phyloP scores from a whole-genome alignment of 2,888 invertebrate species.

The Spisula subtruncata region DNA sequence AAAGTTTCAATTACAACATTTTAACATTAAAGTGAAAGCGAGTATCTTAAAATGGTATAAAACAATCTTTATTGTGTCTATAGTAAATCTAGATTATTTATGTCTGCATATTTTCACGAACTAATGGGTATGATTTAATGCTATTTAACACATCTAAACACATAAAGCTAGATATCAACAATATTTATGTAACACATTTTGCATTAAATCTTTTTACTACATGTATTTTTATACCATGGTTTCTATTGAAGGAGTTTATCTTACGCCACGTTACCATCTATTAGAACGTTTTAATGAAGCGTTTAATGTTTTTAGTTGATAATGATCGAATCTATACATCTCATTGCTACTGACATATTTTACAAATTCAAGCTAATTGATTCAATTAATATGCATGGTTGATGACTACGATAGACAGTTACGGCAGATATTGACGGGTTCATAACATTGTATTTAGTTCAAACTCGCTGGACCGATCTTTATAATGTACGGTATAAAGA shows the following conservation, averaged over 20 bases:
- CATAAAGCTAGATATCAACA: not conserved
- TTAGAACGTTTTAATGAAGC: slow-evolving; percentile 41
- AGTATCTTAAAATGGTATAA: not conserved
- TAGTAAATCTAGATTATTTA: not conserved
- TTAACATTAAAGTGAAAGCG: not conserved
- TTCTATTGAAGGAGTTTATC: not conserved
- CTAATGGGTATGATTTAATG: slow-evolving; percentile 16
- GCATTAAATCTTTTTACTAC: slow-evolving; percentile 13
- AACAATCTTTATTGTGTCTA: not conserved
- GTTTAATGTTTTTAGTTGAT: slow-evolving; percentile 43
- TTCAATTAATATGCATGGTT: slow-evolving; percentile 38
- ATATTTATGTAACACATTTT: slow-evolving; percentile 24
- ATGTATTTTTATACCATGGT: not conserved
- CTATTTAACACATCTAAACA: slow-evolving; percentile 1
- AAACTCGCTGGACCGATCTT: not conserved
- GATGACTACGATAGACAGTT: slow-evolving; percentile 9
- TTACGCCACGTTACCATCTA: not conserved
- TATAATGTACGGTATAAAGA: not conserved
- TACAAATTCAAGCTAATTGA: slow-evolving; percentile 34
- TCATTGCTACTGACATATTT: not conserved
- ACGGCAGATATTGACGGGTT: slow-evolving; percentile 6
- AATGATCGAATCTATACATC: not conserved
- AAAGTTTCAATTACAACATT: not conserved
- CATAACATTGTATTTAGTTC: not conserved
- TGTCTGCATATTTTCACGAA: slow-evolving; percentile 30